Conservation (phyloP, 2,113 vertebrate species). For the Sebastes fasciatus region DNA sequence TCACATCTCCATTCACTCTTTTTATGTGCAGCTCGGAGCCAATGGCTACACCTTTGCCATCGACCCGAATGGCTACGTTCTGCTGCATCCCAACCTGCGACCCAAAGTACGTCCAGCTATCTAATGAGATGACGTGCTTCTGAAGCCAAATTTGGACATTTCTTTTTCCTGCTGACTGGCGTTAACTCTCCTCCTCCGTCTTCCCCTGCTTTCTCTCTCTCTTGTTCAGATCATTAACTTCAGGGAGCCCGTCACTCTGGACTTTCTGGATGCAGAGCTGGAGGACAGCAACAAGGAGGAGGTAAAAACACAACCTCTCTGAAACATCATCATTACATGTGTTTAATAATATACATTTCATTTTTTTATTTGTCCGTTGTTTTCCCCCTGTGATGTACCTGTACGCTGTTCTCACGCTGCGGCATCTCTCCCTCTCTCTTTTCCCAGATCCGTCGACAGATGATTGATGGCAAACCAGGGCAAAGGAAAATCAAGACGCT, state of each 20-base stretch:
- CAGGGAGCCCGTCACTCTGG: slow-evolving; percentile 94
- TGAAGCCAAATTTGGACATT: slow-evolving; percentile 26
- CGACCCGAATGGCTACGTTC: slow-evolving; percentile 97
- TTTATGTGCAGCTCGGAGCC: slow-evolving; percentile 90
- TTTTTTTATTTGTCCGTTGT: not conserved
- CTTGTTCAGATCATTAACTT: slow-evolving; percentile 93
- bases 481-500: slow-evolving; percentile 93
- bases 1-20: slow-evolving; percentile 8
- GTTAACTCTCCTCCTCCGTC: slow-evolving; percentile 24
- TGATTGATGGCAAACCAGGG: slow-evolving; percentile 93
- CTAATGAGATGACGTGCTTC: not conserved
- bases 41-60: slow-evolving; percentile 98
- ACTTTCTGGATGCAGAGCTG: slow-evolving; percentile 97
- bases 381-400: not conserved
- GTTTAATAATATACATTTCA: slow-evolving; percentile 6
- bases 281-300: slow-evolving; percentile 95
- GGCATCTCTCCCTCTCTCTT: slow-evolving; percentile 11
- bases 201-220: slow-evolving; percentile 37
- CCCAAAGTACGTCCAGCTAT: slow-evolving; percentile 88
- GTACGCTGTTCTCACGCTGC: not conserved
- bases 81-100: slow-evolving; percentile 97
- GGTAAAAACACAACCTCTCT: slow-evolving; percentile 78
- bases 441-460: slow-evolving; percentile 92
- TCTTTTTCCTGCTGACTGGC: slow-evolving; percentile 33
- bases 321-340: not conserved